phyloP scores from a whole-genome alignment of 2,888 invertebrate species.

The Trachelus stipa region DNA sequence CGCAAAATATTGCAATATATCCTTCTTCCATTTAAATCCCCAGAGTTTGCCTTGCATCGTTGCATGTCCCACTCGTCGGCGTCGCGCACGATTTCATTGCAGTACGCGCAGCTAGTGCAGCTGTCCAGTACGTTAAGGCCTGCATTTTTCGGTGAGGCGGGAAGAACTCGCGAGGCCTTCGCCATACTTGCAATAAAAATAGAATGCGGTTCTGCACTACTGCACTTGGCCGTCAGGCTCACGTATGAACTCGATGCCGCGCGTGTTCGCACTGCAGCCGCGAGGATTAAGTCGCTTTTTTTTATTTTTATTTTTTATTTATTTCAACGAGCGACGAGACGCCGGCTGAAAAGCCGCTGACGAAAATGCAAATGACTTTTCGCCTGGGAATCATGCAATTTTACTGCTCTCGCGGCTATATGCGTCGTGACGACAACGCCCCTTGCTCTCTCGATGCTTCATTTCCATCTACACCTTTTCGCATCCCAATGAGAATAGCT shows the following conservation, averaged over 20 bases:
- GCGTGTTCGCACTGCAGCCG: background rate
- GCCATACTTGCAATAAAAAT: background rate
- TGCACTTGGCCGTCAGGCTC: background rate
- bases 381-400: background rate
- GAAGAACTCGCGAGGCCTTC: background rate
- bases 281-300: background rate
- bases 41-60: background rate
- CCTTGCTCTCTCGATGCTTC: background rate
- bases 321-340: background rate
- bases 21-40: background rate
- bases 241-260: background rate
- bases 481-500: background rate
- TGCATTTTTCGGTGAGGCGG: background rate
- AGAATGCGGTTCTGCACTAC: constrained; percentile 2
- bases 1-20: background rate
- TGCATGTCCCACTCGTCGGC: background rate
- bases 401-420: background rate
- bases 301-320: background rate
- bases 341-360: constrained; percentile 3
- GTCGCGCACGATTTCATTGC: constrained; percentile 24
- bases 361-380: constrained; percentile 14
- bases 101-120: constrained; percentile 9
- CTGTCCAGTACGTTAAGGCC: constrained; percentile 18
- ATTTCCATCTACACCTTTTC: background rate
- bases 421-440: background rate